These are phyloP conservation scores for Aphaenogaster floridana DNA, from an alignment of 1,140 invertebrate genomes.

Conservation along the genomic window DNA sequence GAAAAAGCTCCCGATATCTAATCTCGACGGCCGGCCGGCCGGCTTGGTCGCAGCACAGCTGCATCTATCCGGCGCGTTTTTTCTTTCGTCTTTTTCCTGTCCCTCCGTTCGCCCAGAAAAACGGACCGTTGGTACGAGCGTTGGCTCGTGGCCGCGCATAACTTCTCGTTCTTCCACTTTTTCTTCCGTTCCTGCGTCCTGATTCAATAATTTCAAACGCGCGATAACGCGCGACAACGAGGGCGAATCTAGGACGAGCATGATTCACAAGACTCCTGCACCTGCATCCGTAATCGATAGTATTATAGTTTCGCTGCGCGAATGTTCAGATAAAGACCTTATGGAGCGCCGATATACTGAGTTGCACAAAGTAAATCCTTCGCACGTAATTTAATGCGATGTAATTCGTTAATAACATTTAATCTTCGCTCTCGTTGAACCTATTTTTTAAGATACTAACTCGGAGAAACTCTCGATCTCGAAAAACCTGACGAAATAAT, in stretches of 20 bases:
- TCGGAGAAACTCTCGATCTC: neutral
- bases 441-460: neutral
- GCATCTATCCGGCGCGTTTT: slow-evolving; percentile 67
- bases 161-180: neutral
- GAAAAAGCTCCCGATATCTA: slow-evolving; percentile 75
- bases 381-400: neutral
- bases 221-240: slow-evolving; percentile 58
- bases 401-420: neutral
- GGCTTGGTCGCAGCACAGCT: slow-evolving; percentile 65
- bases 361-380: neutral
- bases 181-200: neutral
- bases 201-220: slow-evolving; percentile 61
- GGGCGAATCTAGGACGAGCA: neutral
- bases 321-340: slow-evolving; percentile 5
- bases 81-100: neutral
- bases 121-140: neutral
- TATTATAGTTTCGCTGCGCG: neutral
- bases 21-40: slow-evolving; percentile 58
- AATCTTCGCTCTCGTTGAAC: neutral
- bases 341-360: neutral
- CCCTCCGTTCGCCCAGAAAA: slow-evolving; percentile 4
- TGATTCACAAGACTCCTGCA: slow-evolving; percentile 24
- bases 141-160: neutral
- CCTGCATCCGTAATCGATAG: neutral
- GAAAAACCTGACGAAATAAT: neutral